These are phyloP conservation scores for Drosophila carrolli DNA, from an alignment of 1,140 invertebrate genomes.

Conservation along the genomic window DNA sequence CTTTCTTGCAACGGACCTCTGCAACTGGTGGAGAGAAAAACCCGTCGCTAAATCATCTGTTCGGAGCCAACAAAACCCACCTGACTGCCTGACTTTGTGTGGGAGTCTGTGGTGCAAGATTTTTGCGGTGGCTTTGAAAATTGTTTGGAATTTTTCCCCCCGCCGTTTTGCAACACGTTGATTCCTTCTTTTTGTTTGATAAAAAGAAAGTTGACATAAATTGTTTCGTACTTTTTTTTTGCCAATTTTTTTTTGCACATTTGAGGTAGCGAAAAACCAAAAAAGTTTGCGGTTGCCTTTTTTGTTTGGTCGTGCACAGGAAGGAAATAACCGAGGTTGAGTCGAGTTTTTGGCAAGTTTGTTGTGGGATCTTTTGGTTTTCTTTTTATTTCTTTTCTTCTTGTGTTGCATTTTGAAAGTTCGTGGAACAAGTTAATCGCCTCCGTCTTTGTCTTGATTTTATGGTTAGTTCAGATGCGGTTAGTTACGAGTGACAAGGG, in stretches of 20 bases:
- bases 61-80: conserved; percentile 57
- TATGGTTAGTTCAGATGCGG: conserved; percentile 23
- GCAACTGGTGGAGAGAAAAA: conserved; percentile 61
- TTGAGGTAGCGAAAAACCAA: conserved; percentile 53
- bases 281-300: conserved; percentile 36
- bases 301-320: conserved; percentile 58
- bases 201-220: conserved; percentile 82
- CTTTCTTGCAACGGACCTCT: conserved; percentile 63
- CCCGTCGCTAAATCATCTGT: conserved; percentile 76
- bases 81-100: conserved; percentile 73
- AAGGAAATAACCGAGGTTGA: conserved; percentile 62
- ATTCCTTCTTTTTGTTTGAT: conserved; percentile 79
- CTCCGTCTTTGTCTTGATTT: conserved; percentile 42
- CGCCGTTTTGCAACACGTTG: conserved; percentile 46
- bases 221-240: conserved; percentile 58
- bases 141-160: conserved; percentile 64
- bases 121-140: conserved; percentile 78
- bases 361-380: conserved; percentile 63
- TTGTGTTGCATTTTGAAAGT: conserved; percentile 72
- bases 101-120: conserved; percentile 66
- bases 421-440: conserved; percentile 73
- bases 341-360: conserved; percentile 53
- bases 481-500: conserved; percentile 39
- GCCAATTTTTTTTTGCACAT: conserved; percentile 23
- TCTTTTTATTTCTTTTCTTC: conserved; percentile 41